Evolutionary conservation across 2,113 vertebrate species (phyloP), one percentile per base, ranked within the genome.

Genomic region (Cacatua alba): DNA sequence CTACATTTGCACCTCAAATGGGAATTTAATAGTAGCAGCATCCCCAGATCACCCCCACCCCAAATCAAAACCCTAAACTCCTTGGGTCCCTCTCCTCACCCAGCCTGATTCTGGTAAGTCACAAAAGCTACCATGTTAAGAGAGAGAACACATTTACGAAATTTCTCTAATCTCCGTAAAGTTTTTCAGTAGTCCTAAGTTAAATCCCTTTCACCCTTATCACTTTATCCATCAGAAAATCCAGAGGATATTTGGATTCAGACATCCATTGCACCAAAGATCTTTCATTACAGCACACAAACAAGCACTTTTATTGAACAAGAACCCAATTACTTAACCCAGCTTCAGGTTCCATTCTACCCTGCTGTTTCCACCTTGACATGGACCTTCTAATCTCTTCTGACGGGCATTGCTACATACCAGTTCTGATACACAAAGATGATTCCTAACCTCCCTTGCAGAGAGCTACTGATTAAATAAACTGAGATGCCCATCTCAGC

Each of bases 251-350:
- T 98, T 98, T 97, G 97, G 98, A 98, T 98, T 98, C 97, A 97
- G 97, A 98, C 88, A 51, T 97, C 96, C 92, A 95, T 90, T 97
- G 96, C 96, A 96, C 94, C 97, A 96, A 96, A 97, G 95, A 97
- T 96, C 98, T 98, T 98, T 98, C 97, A 98, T 98, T 97, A 98
- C 97, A 96, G 91, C 96, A 97, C 96, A 98, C 95, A 98, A 98
- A 98, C 98, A 97, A 97, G 96, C 94, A 97, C 97, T 98, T 99
- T 98, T 98, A 99, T 99, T 98, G 98, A 99, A 99, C 98, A 98
- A 98, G 98, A 99, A 99, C 98, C 98, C 98, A 99, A 99, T 99
- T 99, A 99, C 98, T 99, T 99, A 99, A 99, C 98, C 98, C 88
- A 95, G 97, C 97, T 98, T 98, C 98, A 98, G 98, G 98, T 99